Conservation (phyloP, 2,113 vertebrate genomes). For the Chinchilla lanigera region DNA sequence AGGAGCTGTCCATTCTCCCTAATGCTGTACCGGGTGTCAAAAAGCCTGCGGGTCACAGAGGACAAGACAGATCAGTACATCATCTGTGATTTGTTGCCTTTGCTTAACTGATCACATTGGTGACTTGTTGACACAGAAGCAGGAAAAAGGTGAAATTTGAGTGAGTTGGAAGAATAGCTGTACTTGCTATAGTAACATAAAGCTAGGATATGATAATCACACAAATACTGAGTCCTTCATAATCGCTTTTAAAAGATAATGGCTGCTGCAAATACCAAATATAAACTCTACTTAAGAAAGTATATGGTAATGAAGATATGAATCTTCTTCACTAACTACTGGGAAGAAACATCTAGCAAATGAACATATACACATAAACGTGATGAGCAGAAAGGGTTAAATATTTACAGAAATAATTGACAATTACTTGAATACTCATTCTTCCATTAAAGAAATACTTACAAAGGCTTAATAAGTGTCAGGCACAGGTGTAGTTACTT, state of each 20-base stretch:
- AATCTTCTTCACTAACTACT: background rate
- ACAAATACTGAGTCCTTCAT: background rate
- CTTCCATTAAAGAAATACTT: conserved; percentile 36
- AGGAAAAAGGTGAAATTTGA: background rate
- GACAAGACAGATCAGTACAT: background rate
- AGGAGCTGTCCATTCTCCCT: conserved; percentile 95
- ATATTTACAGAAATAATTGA: background rate
- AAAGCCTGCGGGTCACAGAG: conserved; percentile 87
- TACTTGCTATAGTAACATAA: background rate
- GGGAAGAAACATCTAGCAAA: background rate
- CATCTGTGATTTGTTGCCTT: background rate
- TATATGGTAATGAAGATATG: background rate
- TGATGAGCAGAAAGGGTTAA: background rate
- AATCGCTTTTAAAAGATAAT: background rate
- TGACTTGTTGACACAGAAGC: background rate
- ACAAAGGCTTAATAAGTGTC: background rate
- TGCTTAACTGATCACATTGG: background rate
- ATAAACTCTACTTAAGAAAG: background rate
- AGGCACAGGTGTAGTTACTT: background rate
- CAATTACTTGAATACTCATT: background rate
- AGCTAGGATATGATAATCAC: background rate
- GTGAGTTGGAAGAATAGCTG: background rate
- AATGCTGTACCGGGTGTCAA: conserved; percentile 93
- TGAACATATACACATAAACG: background rate
- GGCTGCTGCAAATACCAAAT: background rate